Evolutionary conservation across 2,113 vertebrate species (phyloP), one percentile per base, ranked within the genome.

Genomic region (Tychaedon coryphoeus): DNA sequence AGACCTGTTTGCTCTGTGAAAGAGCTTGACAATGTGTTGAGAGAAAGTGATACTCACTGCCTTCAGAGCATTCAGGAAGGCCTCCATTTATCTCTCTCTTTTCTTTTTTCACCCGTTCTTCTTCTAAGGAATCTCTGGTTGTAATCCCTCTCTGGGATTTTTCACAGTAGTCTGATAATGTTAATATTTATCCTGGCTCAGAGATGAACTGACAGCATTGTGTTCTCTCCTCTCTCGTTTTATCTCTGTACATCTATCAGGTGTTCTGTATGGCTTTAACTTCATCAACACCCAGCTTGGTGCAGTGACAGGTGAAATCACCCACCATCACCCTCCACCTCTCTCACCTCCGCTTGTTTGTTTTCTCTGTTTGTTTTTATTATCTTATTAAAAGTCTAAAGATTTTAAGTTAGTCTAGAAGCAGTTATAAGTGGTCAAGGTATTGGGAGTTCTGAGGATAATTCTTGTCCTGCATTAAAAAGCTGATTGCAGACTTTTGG

Each of bases 141-240:
- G 96, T 96, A 98, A 98, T 97, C 97, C 91, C 88, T 95, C 96
- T 95, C 92, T 96, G 96, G 98, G 97, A 98, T 98, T 98, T 95
- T 98, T 98, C 97, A 97, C 98, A 98, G 96, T 95, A 95, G 97
- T 96, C 96, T 98, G 98, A 98, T 97, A 98, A 97, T 98, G 98
- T 98, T 98, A 98, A 98, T 98, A 98, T 98, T 98, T 98, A 97
- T 97, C 92, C 96, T 97, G 98, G 95, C 96, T 97, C 92, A 94
- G 96, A 97, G 89, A 88, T 95, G 92, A 94, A 77, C 92, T 91
- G 96, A 81, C 95, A 94, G 66, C 85, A 74, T 77, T 54, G 92
- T 84, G 78, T 47, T 91, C 81, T 93, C 74, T 86, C 36, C 65
- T 60, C 58, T 82, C 74, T 64, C 74, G 25, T 86, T 93, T 90